Conservation (phyloP, 2,797 vertebrate species). For the Eulemur rubriventer region DNA sequence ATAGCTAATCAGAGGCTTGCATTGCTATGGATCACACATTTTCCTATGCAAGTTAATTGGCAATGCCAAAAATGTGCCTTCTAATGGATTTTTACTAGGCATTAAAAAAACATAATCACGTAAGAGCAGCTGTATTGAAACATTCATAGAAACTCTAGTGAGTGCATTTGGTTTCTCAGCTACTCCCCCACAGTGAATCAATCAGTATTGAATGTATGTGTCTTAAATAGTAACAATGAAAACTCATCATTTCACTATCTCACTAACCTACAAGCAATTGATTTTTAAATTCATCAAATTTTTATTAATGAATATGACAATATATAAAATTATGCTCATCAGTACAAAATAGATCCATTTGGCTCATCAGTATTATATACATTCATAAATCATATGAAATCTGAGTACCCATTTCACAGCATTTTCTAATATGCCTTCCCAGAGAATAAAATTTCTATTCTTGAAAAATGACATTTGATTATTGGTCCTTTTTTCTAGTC, state of each 20-base stretch:
- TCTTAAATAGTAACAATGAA: constrained; percentile 71
- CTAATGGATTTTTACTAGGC: constrained; percentile 67
- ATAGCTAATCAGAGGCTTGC: constrained; percentile 62
- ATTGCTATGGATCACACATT: background rate
- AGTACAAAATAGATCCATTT: constrained; percentile 63
- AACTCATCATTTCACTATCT: constrained; percentile 80
- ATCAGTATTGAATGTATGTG: constrained; percentile 71
- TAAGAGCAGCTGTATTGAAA: constrained; percentile 78
- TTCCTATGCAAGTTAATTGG: constrained; percentile 70
- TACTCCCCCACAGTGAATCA: constrained; percentile 71
- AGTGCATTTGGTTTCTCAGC: constrained; percentile 68
- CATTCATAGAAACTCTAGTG: constrained; percentile 77
- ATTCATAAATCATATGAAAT: constrained; percentile 68
- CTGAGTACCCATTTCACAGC: constrained; percentile 58
- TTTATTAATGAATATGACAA: constrained; percentile 77
- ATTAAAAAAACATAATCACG: constrained; percentile 79
- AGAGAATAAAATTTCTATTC: constrained; percentile 78
- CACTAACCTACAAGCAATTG: constrained; percentile 76
- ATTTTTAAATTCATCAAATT: constrained; percentile 81
- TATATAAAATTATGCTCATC: constrained; percentile 76
- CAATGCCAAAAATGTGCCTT: constrained; percentile 73
- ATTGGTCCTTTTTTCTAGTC: constrained; percentile 66
- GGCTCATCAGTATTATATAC: constrained; percentile 48
- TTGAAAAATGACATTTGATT: constrained; percentile 78
- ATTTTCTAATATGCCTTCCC: constrained; percentile 72